Base-by-base conservation (phyloP, 2,888 invertebrate species). In the Yponomeuta malinellus region DNA sequence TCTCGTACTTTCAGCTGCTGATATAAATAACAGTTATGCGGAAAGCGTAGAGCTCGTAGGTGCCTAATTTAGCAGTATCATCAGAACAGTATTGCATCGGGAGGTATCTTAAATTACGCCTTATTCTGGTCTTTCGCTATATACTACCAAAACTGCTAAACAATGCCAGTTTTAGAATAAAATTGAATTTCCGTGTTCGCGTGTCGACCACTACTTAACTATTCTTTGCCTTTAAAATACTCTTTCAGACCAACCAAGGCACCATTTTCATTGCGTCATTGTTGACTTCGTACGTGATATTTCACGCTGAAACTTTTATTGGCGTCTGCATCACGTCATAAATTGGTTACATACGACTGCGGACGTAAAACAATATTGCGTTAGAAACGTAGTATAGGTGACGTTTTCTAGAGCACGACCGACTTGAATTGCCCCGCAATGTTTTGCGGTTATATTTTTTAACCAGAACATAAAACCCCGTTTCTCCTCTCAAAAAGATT, bases 391-490 rank as follows among this genome's bases (percentile, higher is more conserved):
- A 59, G 15, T 59, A 52, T 12, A 15, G 52, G 15, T 59, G 52
- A 59, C 52, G 52, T 59, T 59, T 59, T 59, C 52, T 59, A 59
- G 52, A 59, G 52, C 52, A 59, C 52, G 52, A 59, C 52, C 52
- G 15, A 59, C 52, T 12, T 15, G 52, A 59, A 59, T 59, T 59
- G 52, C 15, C 15, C 52, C 52, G 12, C 52, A 59, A 59, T 59
- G 52, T 15, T 59, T 15, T 59, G 52, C 52, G 52, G 52, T 59
- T 59, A 59, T 3, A 15, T 15, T 59, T 52, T 59, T 59, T 4
- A 15, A 59, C 52, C 15, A 59, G 8, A 59, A 59, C 15, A 5
- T 59, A 59, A 59, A 59, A 59, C 15, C 4, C 52, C 2, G 2
- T 15, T 59, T 59, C 15, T 12, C 5, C 52, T 15, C 15, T 59